phyloP scores from a whole-genome alignment of 2,113 vertebrate genomes.

The Carassius carassius region DNA sequence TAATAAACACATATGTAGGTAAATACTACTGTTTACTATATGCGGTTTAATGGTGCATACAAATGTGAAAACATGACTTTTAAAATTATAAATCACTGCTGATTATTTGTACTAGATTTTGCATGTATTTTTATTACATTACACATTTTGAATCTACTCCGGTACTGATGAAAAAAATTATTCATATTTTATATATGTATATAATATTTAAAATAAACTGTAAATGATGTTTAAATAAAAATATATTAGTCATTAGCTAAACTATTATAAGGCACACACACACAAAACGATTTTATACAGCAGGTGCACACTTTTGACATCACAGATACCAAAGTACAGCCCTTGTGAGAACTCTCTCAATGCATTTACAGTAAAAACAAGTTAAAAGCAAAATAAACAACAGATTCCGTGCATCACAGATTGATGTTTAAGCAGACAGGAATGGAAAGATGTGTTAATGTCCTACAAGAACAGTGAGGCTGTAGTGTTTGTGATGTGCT shows the following conservation, averaged over 20 bases:
- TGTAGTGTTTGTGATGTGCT: conserved; percentile 16
- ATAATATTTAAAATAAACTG: no score
- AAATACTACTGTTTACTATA: not conserved
- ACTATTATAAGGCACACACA: not conserved
- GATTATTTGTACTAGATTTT: no score
- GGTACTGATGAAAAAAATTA: no score
- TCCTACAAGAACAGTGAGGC: not conserved
- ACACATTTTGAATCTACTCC: not conserved
- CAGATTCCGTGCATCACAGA: not conserved
- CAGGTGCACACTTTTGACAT: not conserved
- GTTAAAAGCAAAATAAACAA: not conserved
- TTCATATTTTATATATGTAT: no score
- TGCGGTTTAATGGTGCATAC: not conserved
- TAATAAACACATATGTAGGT: not conserved
- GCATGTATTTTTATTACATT: not conserved
- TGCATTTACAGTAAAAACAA: not conserved
- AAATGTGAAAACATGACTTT: not conserved
- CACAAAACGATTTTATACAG: not conserved
- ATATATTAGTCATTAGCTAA: not conserved
- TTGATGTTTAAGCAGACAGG: not conserved
- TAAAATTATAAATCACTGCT: no score
- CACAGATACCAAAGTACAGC: not conserved
- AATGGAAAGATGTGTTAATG: not conserved
- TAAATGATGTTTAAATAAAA: no score
- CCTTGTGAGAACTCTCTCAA: not conserved